Evolutionary conservation across 37 sponge, comb jelly and placozoan species (phyloP), one percentile per base, ranked within the genome.

Genomic region (Aphrocallistes beatrix): DNA sequence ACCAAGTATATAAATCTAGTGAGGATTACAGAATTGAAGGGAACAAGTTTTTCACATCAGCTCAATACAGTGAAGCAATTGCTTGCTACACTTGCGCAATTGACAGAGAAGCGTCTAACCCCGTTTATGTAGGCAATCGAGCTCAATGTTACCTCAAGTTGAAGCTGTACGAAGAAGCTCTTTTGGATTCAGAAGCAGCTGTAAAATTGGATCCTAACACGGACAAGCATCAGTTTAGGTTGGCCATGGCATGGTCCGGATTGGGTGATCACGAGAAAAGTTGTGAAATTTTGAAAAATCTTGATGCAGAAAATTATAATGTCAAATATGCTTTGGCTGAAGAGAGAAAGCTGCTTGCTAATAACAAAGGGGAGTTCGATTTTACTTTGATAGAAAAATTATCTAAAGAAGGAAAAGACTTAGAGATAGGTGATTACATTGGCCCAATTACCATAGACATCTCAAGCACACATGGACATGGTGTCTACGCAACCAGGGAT

Each of bases 71-170:
- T 6, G 84, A 89, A 37, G 92, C 92, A 23, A 38, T 84, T 8
- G 23, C 75, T 37, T 86, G 84, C 51, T 93, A 93, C 83, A 37
- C 88, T 0, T 30, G 84, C 8, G 34, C 75, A 60, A 39, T 10
- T 1, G 87, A 81, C 17, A 40, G 19, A 38, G 85, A 83, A 32
- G 36, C 86, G 21, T 85, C 83, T n/a, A 45, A 38, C 1, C 82
- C 85, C 0, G 87, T 91, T 9, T 81, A 89, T 36, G 50, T 82
- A 50, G 92, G 89, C 86, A 96, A 96, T 75, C 86, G 97, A 21
- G 93, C 97, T 36, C 91, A 91, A 25, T 94, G 93, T 60, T 92
- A 84, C 38, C 39, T 94, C 39, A 94, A 96, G 51, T 83, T 91
- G 36, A 39, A 91, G 0, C 39, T 86, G 21, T 90, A 51, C 38